These are phyloP conservation scores for Apis cerana DNA, from an alignment of 1,140 invertebrate genomes.

Conservation along the genomic window DNA sequence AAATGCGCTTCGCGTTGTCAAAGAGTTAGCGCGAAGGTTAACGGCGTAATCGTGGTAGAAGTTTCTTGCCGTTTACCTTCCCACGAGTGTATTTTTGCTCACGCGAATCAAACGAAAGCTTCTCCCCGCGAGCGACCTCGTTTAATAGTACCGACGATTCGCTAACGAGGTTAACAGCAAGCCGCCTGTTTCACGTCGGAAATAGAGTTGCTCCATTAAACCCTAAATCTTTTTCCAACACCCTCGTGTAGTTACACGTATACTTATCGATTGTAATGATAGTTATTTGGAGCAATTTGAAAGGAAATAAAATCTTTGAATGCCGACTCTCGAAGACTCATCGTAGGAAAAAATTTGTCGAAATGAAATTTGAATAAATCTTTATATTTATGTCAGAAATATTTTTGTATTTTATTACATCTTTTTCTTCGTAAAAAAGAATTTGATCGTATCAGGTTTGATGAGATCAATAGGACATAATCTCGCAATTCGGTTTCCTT, in stretches of 20 bases:
- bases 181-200: background rate
- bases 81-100: constrained; percentile 7
- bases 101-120: constrained; percentile 3
- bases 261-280: background rate
- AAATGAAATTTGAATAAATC: too few species aligned
- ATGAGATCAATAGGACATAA: too few species aligned
- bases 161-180: constrained; percentile 33
- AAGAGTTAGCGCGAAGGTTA: background rate
- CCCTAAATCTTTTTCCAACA: background rate
- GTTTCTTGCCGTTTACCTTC: constrained; percentile 15
- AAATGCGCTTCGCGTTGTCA: background rate
- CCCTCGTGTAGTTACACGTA: too few species aligned
- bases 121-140: constrained; percentile 21
- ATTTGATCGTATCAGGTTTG: too few species aligned
- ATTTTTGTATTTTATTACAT: too few species aligned
- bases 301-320: too few species aligned
- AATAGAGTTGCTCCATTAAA: background rate
- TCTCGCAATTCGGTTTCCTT: too few species aligned
- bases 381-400: too few species aligned
- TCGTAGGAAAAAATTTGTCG: too few species aligned
- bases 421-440: too few species aligned
- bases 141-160: constrained; percentile 30
- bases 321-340: too few species aligned
- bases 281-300: too few species aligned
- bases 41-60: background rate